phyloP scores from a whole-genome alignment of 2,113 vertebrate species.

The Ptychochromis oligacanthus region DNA sequence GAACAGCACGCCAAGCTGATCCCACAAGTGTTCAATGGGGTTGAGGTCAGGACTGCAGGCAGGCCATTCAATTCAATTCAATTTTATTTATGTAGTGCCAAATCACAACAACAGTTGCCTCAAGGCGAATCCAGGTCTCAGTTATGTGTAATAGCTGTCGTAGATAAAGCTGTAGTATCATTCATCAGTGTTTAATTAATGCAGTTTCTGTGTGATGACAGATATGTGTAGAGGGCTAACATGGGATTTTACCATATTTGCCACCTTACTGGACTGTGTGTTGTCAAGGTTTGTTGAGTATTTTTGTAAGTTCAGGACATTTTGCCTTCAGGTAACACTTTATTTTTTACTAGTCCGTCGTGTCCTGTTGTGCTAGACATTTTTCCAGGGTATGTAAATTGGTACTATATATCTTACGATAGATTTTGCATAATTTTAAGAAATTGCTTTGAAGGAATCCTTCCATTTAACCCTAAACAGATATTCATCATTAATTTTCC shows the following conservation, averaged over 20 bases:
- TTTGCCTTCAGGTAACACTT: background rate
- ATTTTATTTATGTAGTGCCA: too few species aligned
- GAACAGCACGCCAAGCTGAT: too few species aligned
- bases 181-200: conserved; percentile 28
- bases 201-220: background rate
- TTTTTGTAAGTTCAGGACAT: background rate
- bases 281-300: background rate
- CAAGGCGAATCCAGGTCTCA: background rate
- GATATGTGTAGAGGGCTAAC: background rate
- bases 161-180: conserved; percentile 26
- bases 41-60: too few species aligned
- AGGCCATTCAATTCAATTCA: too few species aligned
- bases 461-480: too few species aligned
- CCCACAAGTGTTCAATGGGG: too few species aligned
- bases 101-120: too few species aligned
- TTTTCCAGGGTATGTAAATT: background rate
- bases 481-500: background rate
- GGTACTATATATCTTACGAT: background rate
- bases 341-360: background rate
- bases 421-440: background rate
- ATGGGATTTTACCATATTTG: background rate
- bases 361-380: background rate
- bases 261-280: background rate
- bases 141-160: conserved; percentile 4
- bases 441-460: too few species aligned